Conservation (phyloP, 53 echinoderm and acorn worm species). For the Zoroaster sp. region DNA sequence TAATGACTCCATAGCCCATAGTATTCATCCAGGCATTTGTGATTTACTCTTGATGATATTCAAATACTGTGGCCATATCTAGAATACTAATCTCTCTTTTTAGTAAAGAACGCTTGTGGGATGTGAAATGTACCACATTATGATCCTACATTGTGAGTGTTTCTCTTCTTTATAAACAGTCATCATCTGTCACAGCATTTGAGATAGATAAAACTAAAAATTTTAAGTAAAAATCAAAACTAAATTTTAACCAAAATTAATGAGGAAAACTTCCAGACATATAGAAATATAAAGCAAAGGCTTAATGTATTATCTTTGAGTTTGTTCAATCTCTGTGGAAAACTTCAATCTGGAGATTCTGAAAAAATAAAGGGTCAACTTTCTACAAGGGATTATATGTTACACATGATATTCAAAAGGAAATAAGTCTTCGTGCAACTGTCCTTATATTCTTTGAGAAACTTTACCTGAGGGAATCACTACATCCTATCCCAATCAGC, state of each 20-base stretch:
- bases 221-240: too few species aligned
- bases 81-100: not conserved
- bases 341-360: not conserved
- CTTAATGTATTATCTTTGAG: not conserved
- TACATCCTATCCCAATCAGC: not conserved
- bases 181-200: not conserved
- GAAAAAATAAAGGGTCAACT: not conserved
- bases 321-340: not conserved
- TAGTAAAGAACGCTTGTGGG: not conserved
- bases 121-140: not conserved
- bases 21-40: not conserved
- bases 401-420: not conserved
- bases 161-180: not conserved
- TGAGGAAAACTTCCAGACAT: too few species aligned
- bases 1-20: not conserved
- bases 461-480: not conserved
- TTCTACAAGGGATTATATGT: not conserved
- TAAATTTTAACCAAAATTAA: too few species aligned
- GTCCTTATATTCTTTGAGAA: not conserved
- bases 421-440: not conserved
- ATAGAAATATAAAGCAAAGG: too few species aligned
- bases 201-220: too few species aligned
- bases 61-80: not conserved
- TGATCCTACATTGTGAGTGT: not conserved
- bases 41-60: not conserved